Base-by-base conservation (phyloP, 2,797 vertebrate species). In the Champsocephalus gunnari region DNA sequence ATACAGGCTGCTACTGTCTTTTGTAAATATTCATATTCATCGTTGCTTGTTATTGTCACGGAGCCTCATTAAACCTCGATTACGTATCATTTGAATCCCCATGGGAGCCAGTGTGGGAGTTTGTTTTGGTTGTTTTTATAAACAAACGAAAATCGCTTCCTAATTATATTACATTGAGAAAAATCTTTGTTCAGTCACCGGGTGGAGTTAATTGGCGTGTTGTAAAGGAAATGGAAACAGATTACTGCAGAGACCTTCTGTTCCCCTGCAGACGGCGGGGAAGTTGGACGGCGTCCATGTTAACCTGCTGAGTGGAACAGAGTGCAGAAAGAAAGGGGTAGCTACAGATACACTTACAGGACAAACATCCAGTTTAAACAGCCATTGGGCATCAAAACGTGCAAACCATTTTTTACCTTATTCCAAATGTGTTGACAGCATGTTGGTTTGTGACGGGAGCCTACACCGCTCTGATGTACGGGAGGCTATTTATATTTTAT, bases 221-320 rank as follows among this genome's bases (percentile, higher is more conserved):
- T 89, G 88, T 88, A 83, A 83, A 83, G 84, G 83, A 87, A 90
- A 87, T 77, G 82, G 79, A 84, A 81, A 80, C 81, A 78, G 82
- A 89, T 90, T 77, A 88, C 86, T 84, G 87, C 82, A 73, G 88
- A 91, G 85, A 86, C 89, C 88, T 88, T 91, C 89, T 93, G 89
- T 89, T 89, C 75, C 72, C 75, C 77, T 74, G 79, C 74, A 81
- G 83, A 85, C 89, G 84, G 88, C 82, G 50, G 89, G 77, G 82
- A 78, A 82, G 80, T 82, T 92, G 91, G 90, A 90, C 12, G 77
- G 55, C 43, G 12, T 89, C 92, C 91, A 92, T 6, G 60, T 79
- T 75, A 90, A 92, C 90, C 91, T 91, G 91, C 89, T 87, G 87
- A 89, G 85, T 89, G 86, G 81, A 90, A 88, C 73, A 17, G 85